phyloP scores from a whole-genome alignment of 1,140 invertebrate genomes.

The Dinothrombium tinctorium region DNA sequence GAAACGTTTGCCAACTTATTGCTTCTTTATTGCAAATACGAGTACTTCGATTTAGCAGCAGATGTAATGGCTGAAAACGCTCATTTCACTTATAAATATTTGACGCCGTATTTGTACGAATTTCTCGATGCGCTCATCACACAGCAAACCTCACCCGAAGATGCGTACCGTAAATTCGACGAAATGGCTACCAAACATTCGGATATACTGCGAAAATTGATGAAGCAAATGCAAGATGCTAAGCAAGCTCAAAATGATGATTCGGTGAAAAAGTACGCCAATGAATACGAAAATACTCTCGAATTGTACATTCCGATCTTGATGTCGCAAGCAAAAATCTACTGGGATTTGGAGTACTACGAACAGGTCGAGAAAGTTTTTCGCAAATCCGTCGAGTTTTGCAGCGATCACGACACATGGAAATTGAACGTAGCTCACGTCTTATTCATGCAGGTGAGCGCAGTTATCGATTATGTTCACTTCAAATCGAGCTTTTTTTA shows the following conservation, averaged over 20 bases:
- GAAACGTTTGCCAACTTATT: conserved; percentile 94
- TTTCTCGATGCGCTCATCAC: conserved; percentile 77
- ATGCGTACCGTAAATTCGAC: conserved; percentile 91
- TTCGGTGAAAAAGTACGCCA: conserved; percentile 43
- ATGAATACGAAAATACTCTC: conserved; percentile 12
- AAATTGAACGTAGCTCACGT: conserved; percentile 94
- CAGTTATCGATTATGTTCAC: background rate
- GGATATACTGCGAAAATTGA: conserved; percentile 66
- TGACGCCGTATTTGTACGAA: conserved; percentile 49
- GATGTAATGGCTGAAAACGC: conserved; percentile 95
- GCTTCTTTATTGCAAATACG: conserved; percentile 85
- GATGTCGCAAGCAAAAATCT: conserved; percentile 97
- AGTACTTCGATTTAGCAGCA: conserved; percentile 89
- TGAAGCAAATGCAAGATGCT: conserved; percentile 72
- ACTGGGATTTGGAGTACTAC: conserved; percentile 94
- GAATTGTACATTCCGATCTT: conserved; percentile 58
- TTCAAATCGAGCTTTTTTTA: background rate
- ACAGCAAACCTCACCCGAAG: conserved; percentile 85
- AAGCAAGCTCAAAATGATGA: conserved; percentile 63
- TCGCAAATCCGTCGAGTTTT: conserved; percentile 89
- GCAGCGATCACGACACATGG: conserved; percentile 90
- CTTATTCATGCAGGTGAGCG: conserved; percentile 58
- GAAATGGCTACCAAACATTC: conserved; percentile 75
- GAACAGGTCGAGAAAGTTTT: conserved; percentile 80
- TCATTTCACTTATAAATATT: conserved; percentile 84